Percentiles rank a stretch among this genome's conserved stretches.
Conservation (phyloP, 1,140 invertebrate genomes). For the Eupeodes corollae region DNA sequence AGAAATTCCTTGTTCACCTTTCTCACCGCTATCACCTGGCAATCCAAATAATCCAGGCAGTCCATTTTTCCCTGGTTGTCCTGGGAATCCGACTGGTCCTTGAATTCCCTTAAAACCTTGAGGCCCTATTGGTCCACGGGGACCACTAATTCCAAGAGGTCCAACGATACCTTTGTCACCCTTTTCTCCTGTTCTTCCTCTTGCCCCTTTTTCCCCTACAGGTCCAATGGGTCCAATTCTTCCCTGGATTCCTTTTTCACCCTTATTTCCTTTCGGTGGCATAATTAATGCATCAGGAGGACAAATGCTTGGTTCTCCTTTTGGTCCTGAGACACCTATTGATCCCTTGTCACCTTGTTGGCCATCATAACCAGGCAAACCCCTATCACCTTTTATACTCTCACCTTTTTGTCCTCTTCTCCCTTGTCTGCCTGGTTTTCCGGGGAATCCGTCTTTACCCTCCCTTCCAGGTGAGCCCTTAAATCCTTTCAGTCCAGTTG, state of each 20-base stretch:
- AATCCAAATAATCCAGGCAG: constrained; percentile 51
- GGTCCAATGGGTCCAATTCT: constrained; percentile 44
- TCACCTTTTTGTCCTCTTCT: constrained; percentile 52
- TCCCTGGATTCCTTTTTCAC: constrained; percentile 50
- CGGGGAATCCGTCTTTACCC: constrained; percentile 55
- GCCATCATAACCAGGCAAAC: constrained; percentile 45
- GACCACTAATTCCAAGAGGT: constrained; percentile 54
- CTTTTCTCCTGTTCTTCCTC: constrained; percentile 44
- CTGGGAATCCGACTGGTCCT: constrained; percentile 66
- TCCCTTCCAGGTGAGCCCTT: constrained; percentile 45
- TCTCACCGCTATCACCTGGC: constrained; percentile 54
- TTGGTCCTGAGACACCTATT: constrained; percentile 42
- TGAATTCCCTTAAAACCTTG: constrained; percentile 66
- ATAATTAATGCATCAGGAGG: constrained; percentile 15
- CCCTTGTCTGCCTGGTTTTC: constrained; percentile 57
- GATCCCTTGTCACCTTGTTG: constrained; percentile 46
- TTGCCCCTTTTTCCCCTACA: constrained; percentile 44
- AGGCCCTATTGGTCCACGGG: constrained; percentile 61
- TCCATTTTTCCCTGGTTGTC: constrained; percentile 57
- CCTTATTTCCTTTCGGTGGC: constrained; percentile 30
- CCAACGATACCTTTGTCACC: constrained; percentile 54
- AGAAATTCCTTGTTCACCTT: constrained; percentile 65
- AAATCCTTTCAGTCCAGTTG: constrained; percentile 45
- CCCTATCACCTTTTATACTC: constrained; percentile 49
- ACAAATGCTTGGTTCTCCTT: constrained; percentile 49